Base-by-base conservation (phyloP, 2,797 vertebrate genomes). In the Cyprinodon diabolis region DNA sequence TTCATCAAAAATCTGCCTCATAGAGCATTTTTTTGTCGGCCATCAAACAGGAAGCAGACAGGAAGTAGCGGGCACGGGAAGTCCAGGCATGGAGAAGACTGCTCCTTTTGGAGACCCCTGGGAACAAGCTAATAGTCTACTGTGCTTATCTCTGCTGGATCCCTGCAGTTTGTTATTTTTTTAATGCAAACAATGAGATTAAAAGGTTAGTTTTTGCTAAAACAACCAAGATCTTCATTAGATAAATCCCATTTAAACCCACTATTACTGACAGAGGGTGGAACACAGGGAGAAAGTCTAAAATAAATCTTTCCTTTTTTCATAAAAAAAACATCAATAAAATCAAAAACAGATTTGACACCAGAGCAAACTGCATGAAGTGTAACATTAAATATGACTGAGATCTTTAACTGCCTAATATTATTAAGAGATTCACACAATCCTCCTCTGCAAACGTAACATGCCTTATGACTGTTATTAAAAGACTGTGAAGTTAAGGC, bases 31-130 rank as follows among this genome's bases (percentile, higher is more conserved):
- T 91, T 92, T 91, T 93, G 85, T 89, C 69, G 79, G 74, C 81
- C 91, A 87, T 91, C 85, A 92, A 87, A 92, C 84, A 93, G 91
- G 92, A 94, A 93, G 92, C 79, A 80, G 89, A 83, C 94, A 93
- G 94, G 94, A 95, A 95, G 91, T 84, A 76, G 87, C 93, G 90
- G 90, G 90, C 86, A 87, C 88, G 88, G 92, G 91, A 93, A 93
- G 85, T 78, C 71, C 86, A 92, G 89, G 88, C 92, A 88, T n/a
- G 79, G 80, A 86, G 85, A 87, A 82, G 90, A 89, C 89, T 73
- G 82, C 85, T 86, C 74, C 86, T 86, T 43, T 84, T 75, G 81
- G 76, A 90, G 87, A 87, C 87, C 80, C 71, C 52, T 25, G 52
- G 73, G 85, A 89, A 82, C 79, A 89, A 71, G 60, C 19, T 69